phyloP scores from a whole-genome alignment of 2,113 vertebrate species.

The Cardinalis cardinalis region DNA sequence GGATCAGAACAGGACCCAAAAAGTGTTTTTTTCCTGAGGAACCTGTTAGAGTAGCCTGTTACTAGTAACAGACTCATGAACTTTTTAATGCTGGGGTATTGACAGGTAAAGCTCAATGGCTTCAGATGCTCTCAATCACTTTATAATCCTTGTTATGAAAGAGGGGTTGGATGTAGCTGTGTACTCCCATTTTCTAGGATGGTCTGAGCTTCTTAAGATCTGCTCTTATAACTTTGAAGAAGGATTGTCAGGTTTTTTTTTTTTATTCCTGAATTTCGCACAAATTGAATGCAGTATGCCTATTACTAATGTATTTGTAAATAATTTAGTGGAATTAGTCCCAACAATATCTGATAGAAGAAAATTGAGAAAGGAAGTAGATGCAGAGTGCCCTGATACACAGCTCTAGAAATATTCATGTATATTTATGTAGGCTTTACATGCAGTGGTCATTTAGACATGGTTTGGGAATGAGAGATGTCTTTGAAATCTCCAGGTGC shows the following conservation, averaged over 20 bases:
- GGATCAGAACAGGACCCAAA: not conserved
- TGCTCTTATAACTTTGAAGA: not conserved
- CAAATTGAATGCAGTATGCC: not conserved
- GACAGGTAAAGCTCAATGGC: not conserved
- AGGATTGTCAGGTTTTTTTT: not conserved
- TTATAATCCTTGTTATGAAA: not conserved
- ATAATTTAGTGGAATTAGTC: not conserved
- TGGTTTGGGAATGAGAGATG: not conserved
- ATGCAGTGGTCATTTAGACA: not conserved
- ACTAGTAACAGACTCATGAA: not conserved
- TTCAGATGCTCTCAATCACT: not conserved
- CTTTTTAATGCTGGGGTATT: not conserved
- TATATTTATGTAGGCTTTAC: not conserved
- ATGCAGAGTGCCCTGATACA: not conserved
- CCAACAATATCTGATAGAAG: not conserved
- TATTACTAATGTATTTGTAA: not conserved
- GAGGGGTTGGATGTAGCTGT: not conserved
- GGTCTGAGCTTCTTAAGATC: not conserved
- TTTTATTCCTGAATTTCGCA: not conserved
- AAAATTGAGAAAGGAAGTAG: not conserved
- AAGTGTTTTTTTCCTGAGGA: not conserved
- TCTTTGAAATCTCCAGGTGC: not conserved
- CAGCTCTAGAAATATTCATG: not conserved
- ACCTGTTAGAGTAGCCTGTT: not conserved
- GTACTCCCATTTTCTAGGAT: not conserved